Percentiles rank a stretch among this genome's conserved stretches.
Conservation (phyloP, 2,888 invertebrate genomes). For the Agapostemon virescens region DNA sequence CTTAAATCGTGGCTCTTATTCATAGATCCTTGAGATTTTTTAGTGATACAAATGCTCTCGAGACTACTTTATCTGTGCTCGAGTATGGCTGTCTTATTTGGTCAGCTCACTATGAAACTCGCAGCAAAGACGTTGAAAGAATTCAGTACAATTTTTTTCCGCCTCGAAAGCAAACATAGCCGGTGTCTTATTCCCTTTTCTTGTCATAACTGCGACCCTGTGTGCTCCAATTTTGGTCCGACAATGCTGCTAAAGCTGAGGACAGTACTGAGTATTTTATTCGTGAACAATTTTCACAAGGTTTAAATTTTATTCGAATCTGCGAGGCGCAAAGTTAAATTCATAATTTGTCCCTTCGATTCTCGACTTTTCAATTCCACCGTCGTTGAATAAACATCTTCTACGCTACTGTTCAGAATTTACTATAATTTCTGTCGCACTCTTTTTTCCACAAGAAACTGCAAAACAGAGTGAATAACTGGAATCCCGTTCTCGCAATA, state of each 20-base stretch:
- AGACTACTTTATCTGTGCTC: neutral
- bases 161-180: neutral
- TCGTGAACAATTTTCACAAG: too few species aligned
- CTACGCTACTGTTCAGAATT: too few species aligned
- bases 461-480: too few species aligned
- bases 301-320: too few species aligned
- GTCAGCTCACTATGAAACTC: neutral
- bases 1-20: neutral
- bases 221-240: neutral
- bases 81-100: neutral
- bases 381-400: too few species aligned
- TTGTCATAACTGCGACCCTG: neutral
- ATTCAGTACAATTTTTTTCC: neutral
- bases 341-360: too few species aligned
- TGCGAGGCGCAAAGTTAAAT: too few species aligned
- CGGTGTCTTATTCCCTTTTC: neutral
- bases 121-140: neutral
- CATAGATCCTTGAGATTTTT: slow-evolving; percentile 4
- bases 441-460: too few species aligned
- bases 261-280: neutral
- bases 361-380: too few species aligned
- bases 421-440: too few species aligned
- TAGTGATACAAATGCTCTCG: neutral
- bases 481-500: too few species aligned
- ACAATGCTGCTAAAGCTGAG: neutral